Evolutionary conservation across 2,797 vertebrate genomes (phyloP).

Genomic region (Acipenser transmontanus): DNA sequence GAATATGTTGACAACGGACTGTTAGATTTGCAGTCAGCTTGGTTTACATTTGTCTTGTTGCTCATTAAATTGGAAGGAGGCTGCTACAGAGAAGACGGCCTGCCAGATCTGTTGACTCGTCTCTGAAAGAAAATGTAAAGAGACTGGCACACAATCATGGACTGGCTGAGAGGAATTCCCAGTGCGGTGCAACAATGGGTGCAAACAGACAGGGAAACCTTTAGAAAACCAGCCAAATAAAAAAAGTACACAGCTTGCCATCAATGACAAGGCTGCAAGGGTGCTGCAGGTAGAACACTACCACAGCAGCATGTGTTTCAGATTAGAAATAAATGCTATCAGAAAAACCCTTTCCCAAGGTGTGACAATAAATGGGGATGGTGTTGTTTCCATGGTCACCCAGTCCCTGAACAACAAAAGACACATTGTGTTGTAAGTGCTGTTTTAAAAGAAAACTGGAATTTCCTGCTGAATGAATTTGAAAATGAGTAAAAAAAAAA

Average conservation of each 20-base stretch:
- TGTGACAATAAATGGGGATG: too few relatives aligned
- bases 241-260: conserved; percentile 1
- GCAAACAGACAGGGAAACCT: conserved; percentile 28
- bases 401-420: too few relatives aligned
- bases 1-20: too few relatives aligned
- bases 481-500: too few relatives aligned
- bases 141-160: conserved; percentile 5
- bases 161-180: conserved; percentile 20
- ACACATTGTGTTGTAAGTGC: too few relatives aligned
- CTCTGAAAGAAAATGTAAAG: conserved; percentile 4
- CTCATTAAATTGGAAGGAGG: neutral
- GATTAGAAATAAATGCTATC: too few relatives aligned
- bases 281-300: too few relatives aligned
- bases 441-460: too few relatives aligned
- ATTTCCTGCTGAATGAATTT: too few relatives aligned
- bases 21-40: neutral
- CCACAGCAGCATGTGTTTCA: too few relatives aligned
- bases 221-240: conserved; percentile 17
- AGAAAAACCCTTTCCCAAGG: too few relatives aligned
- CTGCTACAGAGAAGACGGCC: neutral
- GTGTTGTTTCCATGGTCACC: too few relatives aligned
- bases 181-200: conserved; percentile 21
- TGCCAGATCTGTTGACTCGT: neutral
- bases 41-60: neutral
- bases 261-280: neutral